Percentiles rank a stretch among this genome's conserved stretches.
phyloP scores from a whole-genome alignment of 2,113 vertebrate genomes.

The Rhabdornis inornatus region DNA sequence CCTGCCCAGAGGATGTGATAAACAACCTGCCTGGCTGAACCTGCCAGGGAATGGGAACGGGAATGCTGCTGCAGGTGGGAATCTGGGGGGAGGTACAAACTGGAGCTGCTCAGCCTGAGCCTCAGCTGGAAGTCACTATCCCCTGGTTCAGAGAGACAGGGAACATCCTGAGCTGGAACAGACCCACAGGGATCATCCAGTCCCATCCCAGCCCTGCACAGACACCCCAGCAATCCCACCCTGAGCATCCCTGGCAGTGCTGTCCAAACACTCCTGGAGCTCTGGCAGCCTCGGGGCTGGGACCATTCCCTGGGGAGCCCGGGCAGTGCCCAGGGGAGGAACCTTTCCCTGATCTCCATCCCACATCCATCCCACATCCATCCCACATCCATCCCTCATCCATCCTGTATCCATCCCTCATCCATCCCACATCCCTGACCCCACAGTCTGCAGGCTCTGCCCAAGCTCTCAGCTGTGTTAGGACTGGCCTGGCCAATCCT shows the following conservation, averaged over 20 bases:
- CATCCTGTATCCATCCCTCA: no score
- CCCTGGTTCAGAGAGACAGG: background rate
- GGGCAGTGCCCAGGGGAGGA: background rate
- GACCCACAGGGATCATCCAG: background rate
- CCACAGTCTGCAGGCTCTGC: background rate
- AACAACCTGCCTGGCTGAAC: background rate
- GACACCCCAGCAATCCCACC: background rate
- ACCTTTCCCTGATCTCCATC: background rate
- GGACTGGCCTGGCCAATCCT: background rate
- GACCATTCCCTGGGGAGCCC: background rate
- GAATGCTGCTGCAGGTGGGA: background rate
- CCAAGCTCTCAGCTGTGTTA: background rate
- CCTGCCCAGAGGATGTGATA: background rate
- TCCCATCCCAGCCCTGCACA: rapidly evolving
- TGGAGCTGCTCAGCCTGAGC: background rate
- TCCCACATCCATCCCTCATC: no score
- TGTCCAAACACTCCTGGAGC: background rate
- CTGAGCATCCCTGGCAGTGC: rapidly evolving
- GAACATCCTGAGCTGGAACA: background rate
- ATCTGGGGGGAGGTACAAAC: no score
- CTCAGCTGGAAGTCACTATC: background rate
- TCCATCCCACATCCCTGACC: no score
- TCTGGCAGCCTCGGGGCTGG: background rate
- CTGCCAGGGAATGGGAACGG: background rate
- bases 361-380: no score